Conservation (phyloP, 2,113 vertebrate species). For the Mystacornis crossleyi region DNA sequence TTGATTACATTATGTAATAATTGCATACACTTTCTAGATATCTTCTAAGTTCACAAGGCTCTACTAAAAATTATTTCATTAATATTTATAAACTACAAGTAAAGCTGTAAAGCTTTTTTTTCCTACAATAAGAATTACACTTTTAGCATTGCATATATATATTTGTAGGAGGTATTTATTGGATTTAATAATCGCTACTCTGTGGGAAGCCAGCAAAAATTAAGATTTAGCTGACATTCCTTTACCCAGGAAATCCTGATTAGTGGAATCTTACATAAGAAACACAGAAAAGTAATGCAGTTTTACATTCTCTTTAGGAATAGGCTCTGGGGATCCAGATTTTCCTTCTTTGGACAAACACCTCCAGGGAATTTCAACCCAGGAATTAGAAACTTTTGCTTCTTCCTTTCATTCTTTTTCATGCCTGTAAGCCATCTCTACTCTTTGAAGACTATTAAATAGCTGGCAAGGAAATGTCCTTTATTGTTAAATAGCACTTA, state of each 20-base stretch:
- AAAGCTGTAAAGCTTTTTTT: conserved; percentile 1
- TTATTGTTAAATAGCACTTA: not conserved
- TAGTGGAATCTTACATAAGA: not conserved
- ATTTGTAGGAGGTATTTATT: conserved; percentile 19
- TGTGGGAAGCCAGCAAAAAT: conserved; percentile 13
- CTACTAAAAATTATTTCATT: not conserved
- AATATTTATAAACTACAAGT: not conserved
- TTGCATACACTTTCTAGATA: not conserved
- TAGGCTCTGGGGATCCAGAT: not conserved
- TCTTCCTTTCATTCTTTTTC: not conserved
- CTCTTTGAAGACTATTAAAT: not conserved
- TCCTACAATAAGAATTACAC: not conserved
- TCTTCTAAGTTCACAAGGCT: not conserved
- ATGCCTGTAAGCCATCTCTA: not conserved
- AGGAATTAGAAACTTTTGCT: not conserved
- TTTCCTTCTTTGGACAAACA: not conserved
- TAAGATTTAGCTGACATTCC: conserved; percentile 15
- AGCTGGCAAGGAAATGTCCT: not conserved
- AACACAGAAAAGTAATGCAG: not conserved
- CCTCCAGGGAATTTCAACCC: not conserved
- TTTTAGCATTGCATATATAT: not conserved
- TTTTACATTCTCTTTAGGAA: not conserved
- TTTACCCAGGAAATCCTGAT: conserved; percentile 16
- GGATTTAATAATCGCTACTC: not conserved
- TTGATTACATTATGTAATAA: not conserved